A percentile compares a stretch with the other conserved stretches of the same genome.
Conservation (phyloP, 2,113 vertebrate species). For the Tamias sibiricus region DNA sequence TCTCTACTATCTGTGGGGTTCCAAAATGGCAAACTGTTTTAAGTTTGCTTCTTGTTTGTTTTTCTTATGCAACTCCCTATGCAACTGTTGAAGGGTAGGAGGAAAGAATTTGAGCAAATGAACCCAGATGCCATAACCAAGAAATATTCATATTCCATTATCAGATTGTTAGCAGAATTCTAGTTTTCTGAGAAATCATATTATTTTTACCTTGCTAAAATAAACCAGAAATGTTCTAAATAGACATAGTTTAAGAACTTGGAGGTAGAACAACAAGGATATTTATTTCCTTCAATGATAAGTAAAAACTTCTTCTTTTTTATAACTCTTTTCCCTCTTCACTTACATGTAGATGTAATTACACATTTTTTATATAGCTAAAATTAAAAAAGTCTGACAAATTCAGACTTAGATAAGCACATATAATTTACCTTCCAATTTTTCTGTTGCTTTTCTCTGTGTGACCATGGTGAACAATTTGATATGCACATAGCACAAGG, state of each 20-base stretch:
- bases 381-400: conserved; percentile 4
- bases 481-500: conserved; percentile 21
- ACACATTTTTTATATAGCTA: neutral
- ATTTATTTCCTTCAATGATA: conserved; percentile 15
- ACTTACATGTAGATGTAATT: neutral
- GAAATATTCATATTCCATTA: neutral
- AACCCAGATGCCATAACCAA: neutral
- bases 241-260: neutral
- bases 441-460: fast-evolving
- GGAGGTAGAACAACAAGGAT: neutral
- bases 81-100: neutral
- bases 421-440: conserved; percentile 44
- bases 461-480: neutral
- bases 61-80: neutral
- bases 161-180: neutral
- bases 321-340: neutral
- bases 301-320: neutral
- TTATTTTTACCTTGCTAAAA: neutral
- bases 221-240: neutral
- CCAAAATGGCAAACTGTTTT: neutral
- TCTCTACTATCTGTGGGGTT: neutral
- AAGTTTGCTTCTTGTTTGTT: no score
- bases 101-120: neutral
- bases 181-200: neutral
- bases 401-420: conserved; percentile 40